Percentiles rank a stretch among this genome's conserved stretches.
Conservation (phyloP, 1,140 invertebrate species). For the Drosophila ficusphila region DNA sequence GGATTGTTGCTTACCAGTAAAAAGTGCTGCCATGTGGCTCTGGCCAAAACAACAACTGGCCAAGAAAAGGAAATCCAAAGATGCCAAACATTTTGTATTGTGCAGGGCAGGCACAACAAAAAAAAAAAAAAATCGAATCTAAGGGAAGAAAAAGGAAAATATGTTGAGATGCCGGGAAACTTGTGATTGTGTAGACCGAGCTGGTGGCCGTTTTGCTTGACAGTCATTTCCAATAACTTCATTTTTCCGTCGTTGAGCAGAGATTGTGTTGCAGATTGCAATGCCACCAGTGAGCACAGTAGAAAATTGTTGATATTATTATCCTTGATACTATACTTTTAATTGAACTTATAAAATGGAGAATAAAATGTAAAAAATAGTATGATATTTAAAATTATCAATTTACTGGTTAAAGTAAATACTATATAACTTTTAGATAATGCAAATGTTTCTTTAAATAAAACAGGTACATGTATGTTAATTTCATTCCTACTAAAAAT, state of each 20-base stretch:
- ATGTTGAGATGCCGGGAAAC: slow-evolving; percentile 31
- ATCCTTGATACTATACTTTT: no score
- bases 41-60: slow-evolving; percentile 45
- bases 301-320: no score
- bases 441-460: no score
- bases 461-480: no score
- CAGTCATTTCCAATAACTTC: slow-evolving; percentile 82
- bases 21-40: slow-evolving; percentile 63
- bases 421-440: no score
- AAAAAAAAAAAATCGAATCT: slow-evolving; percentile 41
- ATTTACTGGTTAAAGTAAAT: no score
- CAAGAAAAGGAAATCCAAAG: slow-evolving; percentile 63
- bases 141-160: slow-evolving; percentile 7
- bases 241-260: slow-evolving; percentile 81
- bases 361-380: background rate
- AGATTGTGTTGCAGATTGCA: slow-evolving; percentile 80
- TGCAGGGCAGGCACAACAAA: slow-evolving; percentile 7
- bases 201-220: slow-evolving; percentile 69
- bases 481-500: no score
- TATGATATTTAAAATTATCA: no score
- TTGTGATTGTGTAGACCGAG: slow-evolving; percentile 55
- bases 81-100: slow-evolving; percentile 76
- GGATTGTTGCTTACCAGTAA: slow-evolving; percentile 37
- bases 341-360: no score
- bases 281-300: slow-evolving; percentile 37